Evolutionary conservation across 2,797 vertebrate species (phyloP), one percentile per base, ranked within the genome.

Genomic region (Hippocampus kuda): DNA sequence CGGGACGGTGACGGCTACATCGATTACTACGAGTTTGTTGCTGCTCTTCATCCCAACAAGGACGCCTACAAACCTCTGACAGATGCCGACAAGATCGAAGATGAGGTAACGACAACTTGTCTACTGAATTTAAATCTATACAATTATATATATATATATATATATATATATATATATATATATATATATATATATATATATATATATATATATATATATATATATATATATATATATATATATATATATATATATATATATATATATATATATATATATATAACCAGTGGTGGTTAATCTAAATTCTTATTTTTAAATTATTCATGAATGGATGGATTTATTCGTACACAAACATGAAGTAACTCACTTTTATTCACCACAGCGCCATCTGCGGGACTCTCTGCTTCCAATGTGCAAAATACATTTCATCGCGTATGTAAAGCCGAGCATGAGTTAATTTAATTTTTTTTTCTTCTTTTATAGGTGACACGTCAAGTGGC

Each of bases 11-110:
- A 99, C 53, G 97, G 97, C n/a, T 99, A 98, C 85, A 99, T 99
- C 10, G 97, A 99, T 85, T 99, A 99, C 81, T 99, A 99, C 0
- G 97, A 99, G 84, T 99, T 99, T 88, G 97, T 99, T 78, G 97
- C 97, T 1, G 97, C 97, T 44, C 93, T 99, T 64, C 97, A 99
- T 87, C 97, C 97, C 34, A 99, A 99, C 88, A 99, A 98, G 81
- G 97, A 99, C 11, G 97, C 97, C 0, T 99, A 99, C 84, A 98
- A 98, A 74, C 97, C 97, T 7, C 78, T 98, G 62, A 99, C 97
- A 10, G 97, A 99, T 61, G 97, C 95, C 8, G 97, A 99, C 87
- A 99, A 99, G 91, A 99, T 99, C 75, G 97, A 99, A 90, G 97
- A 99, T 74, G 97, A 99, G 94, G 97, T 99, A 87, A 80, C 7